Percentiles rank a stretch among this genome's conserved stretches.
Evolutionary conservation across 1,140 invertebrate species (phyloP).

Genomic region (Bombus fervidus): DNA sequence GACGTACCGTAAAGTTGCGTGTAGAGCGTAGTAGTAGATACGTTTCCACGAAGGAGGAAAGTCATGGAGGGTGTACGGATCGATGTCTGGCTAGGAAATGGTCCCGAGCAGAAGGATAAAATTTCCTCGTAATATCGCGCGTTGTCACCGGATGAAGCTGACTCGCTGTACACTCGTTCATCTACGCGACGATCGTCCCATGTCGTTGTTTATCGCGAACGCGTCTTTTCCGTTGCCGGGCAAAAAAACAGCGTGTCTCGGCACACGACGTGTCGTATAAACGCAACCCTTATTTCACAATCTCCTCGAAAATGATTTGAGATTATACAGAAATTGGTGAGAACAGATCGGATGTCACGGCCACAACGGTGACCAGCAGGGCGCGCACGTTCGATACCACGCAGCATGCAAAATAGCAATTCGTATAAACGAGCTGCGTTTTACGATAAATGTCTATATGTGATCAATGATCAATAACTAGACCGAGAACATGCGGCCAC

Average conservation of each 20-base stretch:
- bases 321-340: not conserved
- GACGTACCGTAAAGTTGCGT: conserved; percentile 38
- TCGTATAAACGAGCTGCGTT: no score
- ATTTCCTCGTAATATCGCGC: conserved; percentile 20
- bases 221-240: not conserved
- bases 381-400: not conserved
- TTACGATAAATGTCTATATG: not conserved
- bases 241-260: not conserved
- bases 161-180: conserved; percentile 6
- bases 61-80: conserved; percentile 69
- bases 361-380: not conserved
- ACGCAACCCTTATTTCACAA: not conserved
- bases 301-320: not conserved
- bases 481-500: conserved; percentile 9
- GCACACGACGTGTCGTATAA: no score
- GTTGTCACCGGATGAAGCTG: conserved; percentile 8
- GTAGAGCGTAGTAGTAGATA: conserved; percentile 49
- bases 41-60: conserved; percentile 49
- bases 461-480: not conserved
- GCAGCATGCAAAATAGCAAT: not conserved
- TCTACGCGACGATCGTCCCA: conserved; percentile 13
- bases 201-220: conserved; percentile 53
- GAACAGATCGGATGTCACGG: not conserved
- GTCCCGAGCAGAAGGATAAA: conserved; percentile 54
- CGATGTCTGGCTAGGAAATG: conserved; percentile 67